These are phyloP conservation scores for Anseranas semipalmata DNA, from an alignment of 2,113 vertebrate species.

Conservation along the genomic window DNA sequence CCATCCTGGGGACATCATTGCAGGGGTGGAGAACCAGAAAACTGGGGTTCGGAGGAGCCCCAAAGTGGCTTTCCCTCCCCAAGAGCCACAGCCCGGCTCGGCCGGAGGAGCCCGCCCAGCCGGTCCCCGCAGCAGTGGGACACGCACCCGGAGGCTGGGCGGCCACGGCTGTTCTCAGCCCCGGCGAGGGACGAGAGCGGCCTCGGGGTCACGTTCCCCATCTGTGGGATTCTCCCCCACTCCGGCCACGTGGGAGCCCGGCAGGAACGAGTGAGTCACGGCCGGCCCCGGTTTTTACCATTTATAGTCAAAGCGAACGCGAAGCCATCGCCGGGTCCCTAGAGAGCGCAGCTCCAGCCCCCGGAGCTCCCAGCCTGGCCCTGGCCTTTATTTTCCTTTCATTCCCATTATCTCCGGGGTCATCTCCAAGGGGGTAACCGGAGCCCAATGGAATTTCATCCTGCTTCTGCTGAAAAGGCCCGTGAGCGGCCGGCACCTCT, in stretches of 20 bases:
- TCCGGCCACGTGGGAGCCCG: background rate
- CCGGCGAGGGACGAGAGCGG: background rate
- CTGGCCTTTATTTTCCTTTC: conserved; percentile 42
- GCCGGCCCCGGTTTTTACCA: conserved; percentile 52
- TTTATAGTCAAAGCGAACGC: conserved; percentile 65
- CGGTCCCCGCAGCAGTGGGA: rapidly evolving
- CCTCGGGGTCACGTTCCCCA: background rate
- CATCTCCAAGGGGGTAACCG: conserved; percentile 30
- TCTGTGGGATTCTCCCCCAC: conserved; percentile 50
- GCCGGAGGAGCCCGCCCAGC: background rate
- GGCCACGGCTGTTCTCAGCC: background rate
- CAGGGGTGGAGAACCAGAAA: background rate
- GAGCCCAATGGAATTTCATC: conserved; percentile 19
- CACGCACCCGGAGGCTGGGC: rapidly evolving
- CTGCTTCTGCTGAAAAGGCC: background rate
- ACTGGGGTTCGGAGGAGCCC: background rate
- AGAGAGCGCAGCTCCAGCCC: conserved; percentile 33
- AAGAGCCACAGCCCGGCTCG: rapidly evolving
- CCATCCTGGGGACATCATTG: background rate
- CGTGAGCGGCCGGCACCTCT: background rate
- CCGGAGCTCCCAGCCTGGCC: conserved; percentile 32
- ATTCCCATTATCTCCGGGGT: conserved; percentile 48
- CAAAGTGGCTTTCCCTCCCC: background rate
- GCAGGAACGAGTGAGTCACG: conserved; percentile 61
- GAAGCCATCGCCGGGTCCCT: conserved; percentile 26